These are phyloP conservation scores for Ceyx melanurus DNA, from an alignment of 2,113 vertebrate genomes.

Conservation along the genomic window DNA sequence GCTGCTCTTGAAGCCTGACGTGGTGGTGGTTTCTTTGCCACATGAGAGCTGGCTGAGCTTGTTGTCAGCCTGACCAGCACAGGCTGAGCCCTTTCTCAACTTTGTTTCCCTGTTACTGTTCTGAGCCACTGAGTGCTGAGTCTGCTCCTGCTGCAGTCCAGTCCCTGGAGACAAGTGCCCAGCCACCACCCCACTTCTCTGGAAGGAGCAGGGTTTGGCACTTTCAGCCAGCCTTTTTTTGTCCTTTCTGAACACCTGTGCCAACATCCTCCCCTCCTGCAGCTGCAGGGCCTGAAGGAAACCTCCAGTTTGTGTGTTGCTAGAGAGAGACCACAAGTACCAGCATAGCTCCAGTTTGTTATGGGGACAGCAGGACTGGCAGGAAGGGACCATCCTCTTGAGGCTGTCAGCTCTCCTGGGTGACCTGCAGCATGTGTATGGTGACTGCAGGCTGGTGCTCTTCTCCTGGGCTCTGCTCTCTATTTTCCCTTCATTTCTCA, in stretches of 20 bases:
- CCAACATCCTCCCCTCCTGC: background rate
- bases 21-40: background rate
- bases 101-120: background rate
- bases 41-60: background rate
- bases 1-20: background rate
- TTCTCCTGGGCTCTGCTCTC: background rate
- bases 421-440: fast-evolving
- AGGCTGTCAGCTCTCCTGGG: background rate
- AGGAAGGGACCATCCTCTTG: background rate
- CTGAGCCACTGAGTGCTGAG: background rate
- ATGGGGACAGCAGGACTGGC: background rate
- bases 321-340: fast-evolving
- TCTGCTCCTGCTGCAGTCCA: background rate
- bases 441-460: background rate
- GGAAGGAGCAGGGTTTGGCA: background rate
- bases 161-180: background rate
- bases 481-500: background rate
- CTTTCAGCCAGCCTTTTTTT: fast-evolving
- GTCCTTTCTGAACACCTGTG: background rate
- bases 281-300: background rate
- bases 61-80: background rate
- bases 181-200: background rate
- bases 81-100: fast-evolving
- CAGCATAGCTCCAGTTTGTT: background rate
- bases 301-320: fast-evolving